Evolutionary conservation across 2,888 invertebrate species (phyloP), one percentile per base, ranked within the genome.

Genomic region (Rotaria sp.): DNA sequence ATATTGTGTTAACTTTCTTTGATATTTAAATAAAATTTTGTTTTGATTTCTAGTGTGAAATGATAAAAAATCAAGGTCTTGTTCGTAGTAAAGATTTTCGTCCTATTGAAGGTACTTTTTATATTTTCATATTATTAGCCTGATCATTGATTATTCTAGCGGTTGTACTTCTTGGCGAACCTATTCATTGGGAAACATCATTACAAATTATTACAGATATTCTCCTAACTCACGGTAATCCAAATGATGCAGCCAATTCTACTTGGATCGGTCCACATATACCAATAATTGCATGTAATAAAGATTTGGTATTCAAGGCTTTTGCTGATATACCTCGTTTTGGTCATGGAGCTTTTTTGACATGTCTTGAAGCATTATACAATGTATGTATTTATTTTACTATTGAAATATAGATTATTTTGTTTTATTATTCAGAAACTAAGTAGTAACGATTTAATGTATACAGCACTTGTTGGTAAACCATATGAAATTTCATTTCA

Each of bases 291-390:
- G 91, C 91, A 48, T 91, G 91, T 88, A 91, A 91, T 88, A 90
- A 91, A 90, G 91, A 91, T 87, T 89, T 91, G 8, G 90, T 90
- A 84, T 91, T 91, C 88, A 91, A 90, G 90, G 90, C 90, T 50
- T 89, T 90, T 86, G 91, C 91, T 11, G 89, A 90, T 87, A 90
- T 91, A 89, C 91, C 91, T 10, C 89, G 91, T 87, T 91, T 90
- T 88, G 91, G 91, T 26, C 91, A 91, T 87, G 91, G 91, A 10
- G 90, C 91, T 41, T 91, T 90, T 88, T 89, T 91, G 26, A 88
- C 90, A 21, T 91, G 91, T 87, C 88, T 91, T 18, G 91, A 91
- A 87, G 90, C 90, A 26, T 88, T 91, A 5, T 91, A 90, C 87
- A 89, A 89, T 89, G 91, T 91, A 86, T 35, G 35, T 50, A 7